Percentiles rank a stretch among this genome's conserved stretches.
Evolutionary conservation across 2,888 invertebrate species (phyloP).

Genomic region (Fabriciana adippe): DNA sequence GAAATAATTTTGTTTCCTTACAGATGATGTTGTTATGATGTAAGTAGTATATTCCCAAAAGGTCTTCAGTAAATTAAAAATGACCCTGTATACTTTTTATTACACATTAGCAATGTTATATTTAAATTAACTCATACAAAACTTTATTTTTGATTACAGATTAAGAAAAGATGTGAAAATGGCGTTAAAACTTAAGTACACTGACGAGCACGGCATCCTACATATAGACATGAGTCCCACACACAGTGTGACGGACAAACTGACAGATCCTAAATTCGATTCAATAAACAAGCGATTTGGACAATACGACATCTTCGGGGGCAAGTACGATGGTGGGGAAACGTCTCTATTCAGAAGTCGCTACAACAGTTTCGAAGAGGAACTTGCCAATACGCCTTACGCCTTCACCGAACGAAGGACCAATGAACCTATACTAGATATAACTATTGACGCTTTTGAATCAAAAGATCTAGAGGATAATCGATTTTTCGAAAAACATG

Average conservation of each 20-base stretch:
- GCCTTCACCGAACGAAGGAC: constrained; percentile 70
- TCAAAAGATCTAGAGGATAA: constrained; percentile 67
- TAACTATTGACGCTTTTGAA: constrained; percentile 56
- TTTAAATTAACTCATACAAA: not conserved
- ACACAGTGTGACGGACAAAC: constrained; percentile 48
- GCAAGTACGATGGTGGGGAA: constrained; percentile 61
- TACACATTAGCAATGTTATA: not conserved
- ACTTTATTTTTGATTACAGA: constrained; percentile 43
- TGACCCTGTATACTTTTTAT: too few relatives aligned
- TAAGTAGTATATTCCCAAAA: too few relatives aligned
- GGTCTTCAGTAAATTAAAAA: too few relatives aligned
- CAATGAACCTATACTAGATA: constrained; percentile 57
- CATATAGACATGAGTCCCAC: constrained; percentile 75
- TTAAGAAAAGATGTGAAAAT: constrained; percentile 49
- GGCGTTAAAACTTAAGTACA: constrained; percentile 75
- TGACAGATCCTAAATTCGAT: constrained; percentile 63
- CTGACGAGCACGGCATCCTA: constrained; percentile 74
- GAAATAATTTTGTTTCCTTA: too few relatives aligned
- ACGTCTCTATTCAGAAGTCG: constrained; percentile 74
- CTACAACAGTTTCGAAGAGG: constrained; percentile 78
- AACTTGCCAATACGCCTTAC: constrained; percentile 77
- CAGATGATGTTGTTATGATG: too few relatives aligned
- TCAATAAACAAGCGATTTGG: constrained; percentile 73
- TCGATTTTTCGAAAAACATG: constrained; percentile 58
- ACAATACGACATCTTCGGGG: constrained; percentile 73